Base-by-base conservation (phyloP, 2,797 vertebrate genomes). In the Pangasius mekongensis region DNA sequence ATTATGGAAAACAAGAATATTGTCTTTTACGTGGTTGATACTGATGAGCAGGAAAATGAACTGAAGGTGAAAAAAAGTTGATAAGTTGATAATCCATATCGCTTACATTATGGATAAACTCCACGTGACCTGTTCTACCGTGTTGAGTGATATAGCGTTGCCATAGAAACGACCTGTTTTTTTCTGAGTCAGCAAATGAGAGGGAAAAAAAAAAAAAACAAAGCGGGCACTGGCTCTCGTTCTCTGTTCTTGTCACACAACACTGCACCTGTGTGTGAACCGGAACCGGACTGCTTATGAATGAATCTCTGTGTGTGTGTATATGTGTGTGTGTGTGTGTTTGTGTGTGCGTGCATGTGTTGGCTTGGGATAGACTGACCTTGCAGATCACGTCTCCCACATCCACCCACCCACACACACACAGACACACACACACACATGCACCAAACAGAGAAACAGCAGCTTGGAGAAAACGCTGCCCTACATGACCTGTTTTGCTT, bases 301-400 rank as follows among this genome's bases (percentile, higher is more conserved):
- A 90, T 81, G 47, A 77, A 69, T 85, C 43, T 13, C 30, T 83
- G 56, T 76, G 67, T 66, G 60, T 81, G 60, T 80, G 81, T 58
- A 78, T 87, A 43, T 86, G 62, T 60, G 27, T 83, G 30, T 83
- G 82, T 86, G 78, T 83, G 54, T 86, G 67, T 66, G 71, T 80
- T 11, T 52, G 11, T 82, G 82, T 64, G 86, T 86, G 60, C 83
- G 67, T 73, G 24, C 73, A 62, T 85, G 77, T 85, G 71, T 74
- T 62, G 78, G 69, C 77, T 62, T 69, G 87, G 81, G 77, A 54
- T 64, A 88, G 85, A 84, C 60, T 86, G 89, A 90, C 88, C 89
- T 91, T 91, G 88, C 24, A 85, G 76, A 87, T 77, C 30, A 56
- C 64, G 7, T 43, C 36, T 80, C 54, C 22, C 49, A 83, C 30